phyloP scores from a whole-genome alignment of 2,888 invertebrate species.

The Oscheius myriophilus region DNA sequence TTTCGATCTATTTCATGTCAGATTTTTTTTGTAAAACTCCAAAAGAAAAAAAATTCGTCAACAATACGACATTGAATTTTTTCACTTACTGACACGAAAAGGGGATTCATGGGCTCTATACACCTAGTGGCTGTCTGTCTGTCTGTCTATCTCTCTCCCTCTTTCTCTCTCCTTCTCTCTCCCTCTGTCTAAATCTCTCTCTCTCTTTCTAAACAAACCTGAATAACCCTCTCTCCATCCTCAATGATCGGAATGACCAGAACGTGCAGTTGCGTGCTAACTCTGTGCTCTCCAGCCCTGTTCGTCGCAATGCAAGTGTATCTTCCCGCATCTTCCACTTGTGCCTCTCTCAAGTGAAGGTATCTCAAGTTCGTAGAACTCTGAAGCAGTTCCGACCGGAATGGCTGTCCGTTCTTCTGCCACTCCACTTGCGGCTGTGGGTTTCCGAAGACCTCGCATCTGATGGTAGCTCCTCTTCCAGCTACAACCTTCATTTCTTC shows the following conservation, averaged over 20 bases:
- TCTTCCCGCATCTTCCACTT: constrained; percentile 52
- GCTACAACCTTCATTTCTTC: constrained; percentile 69
- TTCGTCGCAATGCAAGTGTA: constrained; percentile 77
- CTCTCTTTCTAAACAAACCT: constrained; percentile 2
- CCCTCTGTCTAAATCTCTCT: too few relatives aligned
- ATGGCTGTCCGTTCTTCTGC: constrained; percentile 74
- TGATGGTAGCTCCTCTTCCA: constrained; percentile 70
- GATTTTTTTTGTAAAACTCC: too few relatives aligned
- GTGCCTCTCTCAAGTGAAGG: constrained; percentile 60
- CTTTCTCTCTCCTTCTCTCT: too few relatives aligned
- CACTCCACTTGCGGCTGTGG: constrained; percentile 71
- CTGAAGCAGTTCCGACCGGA: constrained; percentile 65
- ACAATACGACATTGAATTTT: too few relatives aligned
- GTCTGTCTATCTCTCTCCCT: too few relatives aligned
- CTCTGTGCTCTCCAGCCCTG: constrained; percentile 74
- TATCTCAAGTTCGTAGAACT: constrained; percentile 46
- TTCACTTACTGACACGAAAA: too few relatives aligned
- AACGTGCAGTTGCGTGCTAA: constrained; percentile 75
- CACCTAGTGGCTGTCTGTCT: too few relatives aligned
- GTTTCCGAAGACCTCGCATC: constrained; percentile 71
- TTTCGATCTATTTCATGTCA: too few relatives aligned
- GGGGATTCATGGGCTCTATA: too few relatives aligned
- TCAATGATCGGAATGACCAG: constrained; percentile 73
- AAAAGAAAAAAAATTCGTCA: too few relatives aligned
- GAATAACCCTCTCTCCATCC: constrained; percentile 66